phyloP scores from a whole-genome alignment of 2,888 invertebrate species.

The Andrena haemorrhoa region DNA sequence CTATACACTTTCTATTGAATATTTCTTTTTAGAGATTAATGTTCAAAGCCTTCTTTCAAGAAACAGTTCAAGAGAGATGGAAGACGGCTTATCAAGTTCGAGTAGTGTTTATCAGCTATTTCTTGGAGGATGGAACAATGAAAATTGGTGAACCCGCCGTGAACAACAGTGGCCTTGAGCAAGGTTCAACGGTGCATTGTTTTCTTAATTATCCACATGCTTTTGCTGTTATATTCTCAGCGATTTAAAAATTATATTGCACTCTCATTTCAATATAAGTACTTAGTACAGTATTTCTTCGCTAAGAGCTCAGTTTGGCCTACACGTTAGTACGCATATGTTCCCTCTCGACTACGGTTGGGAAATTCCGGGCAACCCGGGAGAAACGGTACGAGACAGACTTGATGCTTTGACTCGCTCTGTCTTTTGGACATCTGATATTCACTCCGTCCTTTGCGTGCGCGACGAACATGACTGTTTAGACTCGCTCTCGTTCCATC shows the following conservation, averaged over 20 bases:
- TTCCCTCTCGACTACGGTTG: no score
- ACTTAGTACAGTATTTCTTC: not conserved
- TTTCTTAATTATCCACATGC: constrained; percentile 20
- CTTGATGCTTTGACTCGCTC: no score
- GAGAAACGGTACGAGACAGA: no score
- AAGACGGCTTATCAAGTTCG: constrained; percentile 89
- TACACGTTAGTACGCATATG: no score
- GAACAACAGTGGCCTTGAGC: constrained; percentile 93
- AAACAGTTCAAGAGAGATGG: constrained; percentile 91
- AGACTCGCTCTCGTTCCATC: no score
- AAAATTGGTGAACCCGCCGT: constrained; percentile 93
- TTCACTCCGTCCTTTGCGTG: no score
- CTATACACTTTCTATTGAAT: not conserved
- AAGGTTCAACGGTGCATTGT: constrained; percentile 87
- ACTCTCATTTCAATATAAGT: no score
- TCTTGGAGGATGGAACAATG: constrained; percentile 96
- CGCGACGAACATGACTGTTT: no score
- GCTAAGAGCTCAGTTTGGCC: no score
- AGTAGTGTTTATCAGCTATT: constrained; percentile 93
- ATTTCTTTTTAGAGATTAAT: constrained; percentile 87
- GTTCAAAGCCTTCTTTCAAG: constrained; percentile 93
- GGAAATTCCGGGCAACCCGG: no score
- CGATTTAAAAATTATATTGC: not conserved
- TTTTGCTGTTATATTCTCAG: not conserved
- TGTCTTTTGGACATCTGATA: no score